Conservation (phyloP, 2,797 vertebrate genomes). For the Macropodus opercularis region DNA sequence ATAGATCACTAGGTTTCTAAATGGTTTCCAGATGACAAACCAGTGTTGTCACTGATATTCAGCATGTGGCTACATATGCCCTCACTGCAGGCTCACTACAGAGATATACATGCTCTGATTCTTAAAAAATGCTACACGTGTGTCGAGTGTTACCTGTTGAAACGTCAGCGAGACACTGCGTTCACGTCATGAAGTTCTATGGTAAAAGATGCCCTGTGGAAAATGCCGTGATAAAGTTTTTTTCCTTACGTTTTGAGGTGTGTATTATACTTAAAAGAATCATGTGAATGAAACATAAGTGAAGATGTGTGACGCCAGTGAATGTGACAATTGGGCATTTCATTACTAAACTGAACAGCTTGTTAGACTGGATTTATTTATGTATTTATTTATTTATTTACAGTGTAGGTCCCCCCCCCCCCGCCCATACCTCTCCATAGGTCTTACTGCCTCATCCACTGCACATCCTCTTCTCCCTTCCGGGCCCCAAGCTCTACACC, state of each 20-base stretch:
- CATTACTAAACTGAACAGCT: slow-evolving; percentile 15
- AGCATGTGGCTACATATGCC: slow-evolving; percentile 76
- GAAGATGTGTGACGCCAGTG: no score
- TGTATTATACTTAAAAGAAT: not conserved
- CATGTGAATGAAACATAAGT: no score
- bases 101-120: slow-evolving; percentile 7
- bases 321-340: slow-evolving; percentile 16
- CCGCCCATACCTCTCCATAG: slow-evolving; percentile 69
- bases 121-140: not conserved
- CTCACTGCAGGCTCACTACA: slow-evolving; percentile 9
- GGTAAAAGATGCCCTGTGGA: not conserved
- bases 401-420: slow-evolving; percentile 52
- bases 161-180: not conserved
- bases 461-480: slow-evolving; percentile 82
- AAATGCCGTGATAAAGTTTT: not conserved
- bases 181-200: not conserved
- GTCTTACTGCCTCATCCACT: slow-evolving; percentile 86
- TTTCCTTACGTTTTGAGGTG: not conserved
- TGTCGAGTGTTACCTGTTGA: not conserved
- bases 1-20: slow-evolving; percentile 84
- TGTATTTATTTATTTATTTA: slow-evolving; percentile 25
- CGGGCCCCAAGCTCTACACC: slow-evolving; percentile 82
- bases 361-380: slow-evolving; percentile 7
- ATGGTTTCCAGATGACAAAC: slow-evolving; percentile 90
- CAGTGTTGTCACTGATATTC: slow-evolving; percentile 85